phyloP scores from a whole-genome alignment of 1,140 invertebrate species.

The Atopsyche davidsoni region DNA sequence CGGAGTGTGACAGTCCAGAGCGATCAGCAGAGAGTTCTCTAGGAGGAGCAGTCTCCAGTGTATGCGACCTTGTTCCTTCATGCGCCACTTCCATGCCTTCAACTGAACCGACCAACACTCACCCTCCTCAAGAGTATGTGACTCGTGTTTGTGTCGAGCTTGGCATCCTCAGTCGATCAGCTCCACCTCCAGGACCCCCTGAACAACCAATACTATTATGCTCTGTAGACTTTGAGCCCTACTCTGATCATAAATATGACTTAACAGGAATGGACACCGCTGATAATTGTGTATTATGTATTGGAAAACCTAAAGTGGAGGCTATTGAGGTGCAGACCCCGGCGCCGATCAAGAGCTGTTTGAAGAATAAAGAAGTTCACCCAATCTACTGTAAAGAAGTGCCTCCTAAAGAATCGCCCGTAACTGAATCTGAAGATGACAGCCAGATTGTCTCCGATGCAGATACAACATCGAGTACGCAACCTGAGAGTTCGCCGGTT shows the following conservation, averaged over 20 bases:
- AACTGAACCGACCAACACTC: slow-evolving; percentile 22
- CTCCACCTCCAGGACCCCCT: slow-evolving; percentile 31
- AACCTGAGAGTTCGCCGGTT: neutral
- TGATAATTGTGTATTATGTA: slow-evolving; percentile 40
- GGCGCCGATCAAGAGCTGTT: slow-evolving; percentile 44
- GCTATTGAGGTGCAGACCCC: slow-evolving; percentile 37
- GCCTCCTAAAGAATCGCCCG: slow-evolving; percentile 38
- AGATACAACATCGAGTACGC: slow-evolving; percentile 32
- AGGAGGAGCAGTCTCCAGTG: slow-evolving; percentile 33
- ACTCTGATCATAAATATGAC: slow-evolving; percentile 33
- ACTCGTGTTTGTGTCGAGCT: slow-evolving; percentile 41
- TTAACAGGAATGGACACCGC: slow-evolving; percentile 31
- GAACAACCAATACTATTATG: slow-evolving; percentile 36
- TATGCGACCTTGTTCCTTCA: slow-evolving; percentile 43
- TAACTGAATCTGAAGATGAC: slow-evolving; percentile 37
- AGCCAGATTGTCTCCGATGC: slow-evolving; percentile 34
- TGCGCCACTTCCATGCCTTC: slow-evolving; percentile 20
- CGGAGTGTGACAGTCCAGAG: slow-evolving; percentile 33
- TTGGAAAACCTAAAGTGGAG: slow-evolving; percentile 42
- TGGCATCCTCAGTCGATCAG: slow-evolving; percentile 35
- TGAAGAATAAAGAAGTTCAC: slow-evolving; percentile 37
- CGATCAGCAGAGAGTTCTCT: slow-evolving; percentile 32
- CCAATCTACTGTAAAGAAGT: slow-evolving; percentile 34
- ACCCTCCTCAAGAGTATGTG: slow-evolving; percentile 37
- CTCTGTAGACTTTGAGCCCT: slow-evolving; percentile 41